phyloP scores from a whole-genome alignment of 2,113 vertebrate species.

The Muscicapa adusta region DNA sequence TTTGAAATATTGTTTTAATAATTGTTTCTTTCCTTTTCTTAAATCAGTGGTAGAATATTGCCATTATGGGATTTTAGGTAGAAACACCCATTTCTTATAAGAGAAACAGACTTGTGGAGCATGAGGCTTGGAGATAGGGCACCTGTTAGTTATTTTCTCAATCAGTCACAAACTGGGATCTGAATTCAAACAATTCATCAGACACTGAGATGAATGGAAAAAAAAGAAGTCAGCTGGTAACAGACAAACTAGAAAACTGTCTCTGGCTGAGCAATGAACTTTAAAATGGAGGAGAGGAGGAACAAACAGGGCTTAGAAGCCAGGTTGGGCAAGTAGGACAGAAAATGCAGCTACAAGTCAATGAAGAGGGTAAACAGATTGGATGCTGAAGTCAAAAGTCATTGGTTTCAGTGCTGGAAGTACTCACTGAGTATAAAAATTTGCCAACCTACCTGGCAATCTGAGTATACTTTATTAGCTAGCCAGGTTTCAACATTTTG shows the following conservation, averaged over 20 bases:
- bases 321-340: neutral
- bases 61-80: constrained; percentile 18
- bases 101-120: neutral
- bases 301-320: neutral
- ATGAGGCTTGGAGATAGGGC: neutral
- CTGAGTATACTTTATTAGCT: neutral
- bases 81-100: constrained; percentile 15
- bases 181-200: constrained; percentile 10
- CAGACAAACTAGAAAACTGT: neutral
- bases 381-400: neutral
- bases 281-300: neutral
- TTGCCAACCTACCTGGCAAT: neutral
- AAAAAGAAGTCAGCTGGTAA: neutral
- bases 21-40: constrained; percentile 44
- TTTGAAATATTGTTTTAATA: constrained; percentile 40
- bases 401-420: neutral
- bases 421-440: neutral
- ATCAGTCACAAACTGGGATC: neutral
- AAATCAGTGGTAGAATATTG: constrained; percentile 8
- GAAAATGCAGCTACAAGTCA: neutral
- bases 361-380: neutral
- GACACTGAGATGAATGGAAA: neutral
- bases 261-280: neutral
- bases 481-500: neutral
- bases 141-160: constrained; percentile 52